Evolutionary conservation across 1,140 invertebrate species (phyloP), one percentile per base, ranked within the genome.

Genomic region (Reticulitermes speratus): DNA sequence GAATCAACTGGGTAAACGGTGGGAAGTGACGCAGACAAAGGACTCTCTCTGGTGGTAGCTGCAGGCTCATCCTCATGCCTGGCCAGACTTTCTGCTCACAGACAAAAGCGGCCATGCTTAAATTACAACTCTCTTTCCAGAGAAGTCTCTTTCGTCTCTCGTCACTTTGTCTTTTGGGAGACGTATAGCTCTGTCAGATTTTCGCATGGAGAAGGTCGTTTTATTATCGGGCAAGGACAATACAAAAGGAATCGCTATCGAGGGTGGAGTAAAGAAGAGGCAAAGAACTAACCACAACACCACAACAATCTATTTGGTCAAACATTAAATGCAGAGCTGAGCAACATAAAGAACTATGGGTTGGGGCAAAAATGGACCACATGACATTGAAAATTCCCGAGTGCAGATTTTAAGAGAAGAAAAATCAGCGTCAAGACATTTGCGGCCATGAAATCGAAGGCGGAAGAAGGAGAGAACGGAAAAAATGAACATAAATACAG

Each of bases 21-120:
- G 5, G 65, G n/a, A 75, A 75, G 65, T 75, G 65, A 75, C 25
- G 65, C n/a, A 75, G 65, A 75, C 65, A 75, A 75, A 75, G 65
- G 65, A 75, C 65, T 75, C 55, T 59, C 14, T 59, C 65, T 75
- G n/a, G 25, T n/a, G 9, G 1, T 75, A 30, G 65, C 65, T 75
- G 25, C 9, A 30, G 65, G 65, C 65, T 75, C 65, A 75, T 30
- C n/a, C n/a, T 55, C 52, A 55, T 55, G 52, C 52, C 52, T 21
- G 52, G 52, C 52, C 52, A 55, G 19, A 55, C 52, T 55, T 21
- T 55, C 52, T 55, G 14, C 52, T 55, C 52, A 55, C 52, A 55
- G n/a, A 75, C 65, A 75, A 25, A 25, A 75, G 65, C 65, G n/a
- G 65, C n/a, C 25, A 75, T n/a, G 65, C 65, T 75, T 75, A 75